These are phyloP conservation scores for Manis pentadactyla DNA, from an alignment of 2,797 vertebrate genomes.

Conservation along the genomic window DNA sequence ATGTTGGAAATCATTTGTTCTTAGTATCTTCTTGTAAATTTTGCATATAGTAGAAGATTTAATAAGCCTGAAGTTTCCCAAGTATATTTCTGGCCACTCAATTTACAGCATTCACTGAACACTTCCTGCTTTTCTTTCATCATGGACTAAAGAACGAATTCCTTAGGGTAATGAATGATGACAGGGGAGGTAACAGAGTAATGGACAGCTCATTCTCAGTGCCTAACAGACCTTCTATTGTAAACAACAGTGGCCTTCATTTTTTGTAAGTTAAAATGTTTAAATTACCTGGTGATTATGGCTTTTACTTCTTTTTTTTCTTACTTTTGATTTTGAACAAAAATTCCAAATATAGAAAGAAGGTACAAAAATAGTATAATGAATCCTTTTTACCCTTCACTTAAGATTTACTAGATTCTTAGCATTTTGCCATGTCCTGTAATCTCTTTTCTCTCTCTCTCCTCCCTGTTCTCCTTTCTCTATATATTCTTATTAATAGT, in stretches of 20 bases:
- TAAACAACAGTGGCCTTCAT: background rate
- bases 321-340: slow-evolving; percentile 14
- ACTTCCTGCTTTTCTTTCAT: background rate
- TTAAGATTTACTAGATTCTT: background rate
- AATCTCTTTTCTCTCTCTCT: background rate
- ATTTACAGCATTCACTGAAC: background rate
- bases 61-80: background rate
- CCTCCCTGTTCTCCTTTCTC: background rate
- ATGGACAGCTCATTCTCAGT: background rate
- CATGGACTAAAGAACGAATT: background rate
- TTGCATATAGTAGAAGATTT: background rate
- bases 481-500: background rate
- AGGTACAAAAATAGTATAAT: background rate
- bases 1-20: background rate
- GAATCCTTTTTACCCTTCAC: background rate
- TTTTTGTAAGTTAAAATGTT: background rate
- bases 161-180: background rate
- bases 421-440: background rate
- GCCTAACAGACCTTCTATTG: background rate
- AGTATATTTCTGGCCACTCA: background rate
- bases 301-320: background rate
- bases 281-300: background rate
- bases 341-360: background rate
- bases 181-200: background rate
- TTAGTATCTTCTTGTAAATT: background rate